Evolutionary conservation across 2,888 invertebrate genomes (phyloP).

Genomic region (Sturmia bella): DNA sequence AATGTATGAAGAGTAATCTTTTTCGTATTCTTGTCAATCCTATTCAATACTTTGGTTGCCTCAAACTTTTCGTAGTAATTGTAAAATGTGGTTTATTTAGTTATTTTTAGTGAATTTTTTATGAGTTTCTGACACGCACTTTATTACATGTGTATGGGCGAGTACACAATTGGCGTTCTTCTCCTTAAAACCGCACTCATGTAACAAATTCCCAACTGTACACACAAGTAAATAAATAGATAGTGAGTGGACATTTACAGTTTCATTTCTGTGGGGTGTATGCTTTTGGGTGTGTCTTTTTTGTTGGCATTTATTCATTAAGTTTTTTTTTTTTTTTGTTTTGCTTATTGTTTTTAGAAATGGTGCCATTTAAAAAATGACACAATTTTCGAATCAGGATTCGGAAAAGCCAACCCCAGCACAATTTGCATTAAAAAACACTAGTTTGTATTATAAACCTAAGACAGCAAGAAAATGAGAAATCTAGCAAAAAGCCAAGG

Average conservation of each 20-base stretch:
- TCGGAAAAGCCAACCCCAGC: slow-evolving; percentile 50
- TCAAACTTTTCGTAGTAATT: slow-evolving; percentile 49
- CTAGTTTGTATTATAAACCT: no score
- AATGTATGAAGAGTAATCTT: slow-evolving; percentile 34
- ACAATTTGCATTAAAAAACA: background rate
- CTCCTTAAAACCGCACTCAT: slow-evolving; percentile 35
- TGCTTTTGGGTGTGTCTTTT: slow-evolving; percentile 69
- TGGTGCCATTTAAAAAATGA: slow-evolving; percentile 66
- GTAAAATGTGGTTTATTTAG: slow-evolving; percentile 31
- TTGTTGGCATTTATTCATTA: slow-evolving; percentile 48
- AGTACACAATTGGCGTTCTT: slow-evolving; percentile 47
- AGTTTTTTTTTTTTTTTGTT: slow-evolving; percentile 11
- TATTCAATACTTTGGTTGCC: slow-evolving; percentile 7
- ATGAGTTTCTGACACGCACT: slow-evolving; percentile 68
- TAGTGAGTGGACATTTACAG: slow-evolving; percentile 35
- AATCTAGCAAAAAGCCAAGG: no score
- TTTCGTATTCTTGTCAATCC: slow-evolving; percentile 20
- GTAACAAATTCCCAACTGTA: background rate
- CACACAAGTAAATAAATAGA: no score
- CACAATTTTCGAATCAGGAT: slow-evolving; percentile 57
- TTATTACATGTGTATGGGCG: slow-evolving; percentile 17
- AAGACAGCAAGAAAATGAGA: no score
- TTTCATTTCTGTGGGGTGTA: slow-evolving; percentile 65
- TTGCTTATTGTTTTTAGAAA: slow-evolving; percentile 17
- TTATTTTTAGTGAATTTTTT: slow-evolving; percentile 57